Evolutionary conservation across 35 echinoderm and acorn worm species (phyloP).

Genomic region (Heliocidaris tuberculata): DNA sequence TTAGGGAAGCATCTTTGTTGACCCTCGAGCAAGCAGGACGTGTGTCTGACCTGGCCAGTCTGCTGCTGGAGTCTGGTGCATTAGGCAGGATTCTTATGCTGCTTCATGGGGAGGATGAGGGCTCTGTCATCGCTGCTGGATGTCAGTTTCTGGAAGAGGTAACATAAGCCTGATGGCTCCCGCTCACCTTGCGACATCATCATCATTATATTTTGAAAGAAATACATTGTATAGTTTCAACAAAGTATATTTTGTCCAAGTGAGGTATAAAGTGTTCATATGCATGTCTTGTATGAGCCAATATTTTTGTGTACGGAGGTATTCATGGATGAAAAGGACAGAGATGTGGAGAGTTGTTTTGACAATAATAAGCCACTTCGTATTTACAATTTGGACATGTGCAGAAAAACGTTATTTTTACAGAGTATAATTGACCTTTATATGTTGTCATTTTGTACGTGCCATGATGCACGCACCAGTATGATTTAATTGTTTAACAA

Average conservation of each 20-base stretch:
- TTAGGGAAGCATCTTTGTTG: neutral
- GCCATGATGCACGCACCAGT: no score
- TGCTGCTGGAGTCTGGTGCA: conserved; percentile 33
- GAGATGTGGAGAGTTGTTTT: neutral
- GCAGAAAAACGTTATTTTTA: no score
- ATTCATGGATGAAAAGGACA: neutral
- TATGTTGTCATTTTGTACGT: no score
- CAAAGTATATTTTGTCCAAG: neutral
- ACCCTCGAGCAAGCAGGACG: neutral
- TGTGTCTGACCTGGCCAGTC: neutral
- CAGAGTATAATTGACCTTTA: no score
- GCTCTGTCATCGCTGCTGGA: neutral
- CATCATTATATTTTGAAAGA: neutral
- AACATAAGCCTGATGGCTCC: neutral
- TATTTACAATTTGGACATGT: no score
- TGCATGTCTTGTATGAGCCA: neutral
- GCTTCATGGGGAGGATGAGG: neutral
- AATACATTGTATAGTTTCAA: neutral
- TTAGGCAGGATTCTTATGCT: neutral
- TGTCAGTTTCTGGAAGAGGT: conserved; percentile 28
- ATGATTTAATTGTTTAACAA: no score
- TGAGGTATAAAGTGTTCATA: neutral
- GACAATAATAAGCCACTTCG: no score
- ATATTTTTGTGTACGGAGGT: neutral
- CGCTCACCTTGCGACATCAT: neutral